Conservation (phyloP, 2,797 vertebrate genomes). For the Anas capensis region DNA sequence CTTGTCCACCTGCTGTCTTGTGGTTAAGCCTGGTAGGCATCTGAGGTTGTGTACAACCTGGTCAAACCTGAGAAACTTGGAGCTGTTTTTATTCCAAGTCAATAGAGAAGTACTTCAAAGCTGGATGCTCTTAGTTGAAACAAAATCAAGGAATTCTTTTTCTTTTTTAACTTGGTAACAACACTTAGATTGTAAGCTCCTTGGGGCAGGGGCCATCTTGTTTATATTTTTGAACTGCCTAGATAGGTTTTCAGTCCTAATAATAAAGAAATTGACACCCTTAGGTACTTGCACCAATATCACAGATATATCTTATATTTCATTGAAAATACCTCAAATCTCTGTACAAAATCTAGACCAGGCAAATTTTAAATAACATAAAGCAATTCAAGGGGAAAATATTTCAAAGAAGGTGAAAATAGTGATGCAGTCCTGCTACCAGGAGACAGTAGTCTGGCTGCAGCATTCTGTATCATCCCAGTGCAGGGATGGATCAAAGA, state of each 20-base stretch:
- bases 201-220: constrained; percentile 65
- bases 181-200: constrained; percentile 75
- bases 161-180: neutral
- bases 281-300: neutral
- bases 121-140: neutral
- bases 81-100: neutral
- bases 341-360: neutral
- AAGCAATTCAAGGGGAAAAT: neutral
- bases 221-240: neutral
- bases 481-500: constrained; percentile 30
- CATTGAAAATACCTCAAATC: neutral
- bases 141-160: neutral
- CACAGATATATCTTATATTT: neutral
- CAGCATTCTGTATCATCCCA: constrained; percentile 37
- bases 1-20: constrained; percentile 8
- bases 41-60: constrained; percentile 19
- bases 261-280: neutral
- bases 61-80: neutral
- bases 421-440: constrained; percentile 31
- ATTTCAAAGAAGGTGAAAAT: neutral
- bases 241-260: constrained; percentile 6
- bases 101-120: constrained; percentile 14
- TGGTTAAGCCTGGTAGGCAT: constrained; percentile 9
- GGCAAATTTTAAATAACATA: neutral
- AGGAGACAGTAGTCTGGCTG: constrained; percentile 44